Evolutionary conservation across 2,797 vertebrate genomes (phyloP).

Genomic region (Natrix natrix): DNA sequence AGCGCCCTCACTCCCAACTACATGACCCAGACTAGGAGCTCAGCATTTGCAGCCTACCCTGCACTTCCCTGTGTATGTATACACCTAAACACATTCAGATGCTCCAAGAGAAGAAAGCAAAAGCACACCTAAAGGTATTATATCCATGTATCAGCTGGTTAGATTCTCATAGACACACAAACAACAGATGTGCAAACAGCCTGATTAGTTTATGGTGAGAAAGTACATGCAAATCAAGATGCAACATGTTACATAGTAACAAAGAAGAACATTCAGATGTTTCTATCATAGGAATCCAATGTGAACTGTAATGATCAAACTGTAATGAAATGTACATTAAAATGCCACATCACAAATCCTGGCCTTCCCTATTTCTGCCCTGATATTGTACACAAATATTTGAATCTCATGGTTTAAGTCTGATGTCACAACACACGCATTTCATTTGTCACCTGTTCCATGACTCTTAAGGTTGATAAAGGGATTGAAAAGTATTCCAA

Average conservation of each 20-base stretch:
- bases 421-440: neutral
- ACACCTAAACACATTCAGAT: neutral
- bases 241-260: neutral
- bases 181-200: neutral
- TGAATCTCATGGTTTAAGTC: neutral
- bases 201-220: neutral
- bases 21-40: neutral
- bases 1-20: neutral
- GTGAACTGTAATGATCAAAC: neutral
- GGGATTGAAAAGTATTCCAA: neutral
- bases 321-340: neutral
- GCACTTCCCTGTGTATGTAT: neutral
- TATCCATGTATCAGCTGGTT: neutral
- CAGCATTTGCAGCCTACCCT: neutral
- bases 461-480: neutral
- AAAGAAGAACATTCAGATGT: neutral
- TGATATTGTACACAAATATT: neutral
- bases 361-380: neutral
- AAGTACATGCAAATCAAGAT: neutral
- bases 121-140: neutral
- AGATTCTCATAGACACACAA: neutral
- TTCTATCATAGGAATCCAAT: neutral
- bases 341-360: neutral
- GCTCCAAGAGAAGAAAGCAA: neutral
- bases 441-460: neutral